Conservation (phyloP, 2,888 invertebrate species). For the Druceiella hillmani region DNA sequence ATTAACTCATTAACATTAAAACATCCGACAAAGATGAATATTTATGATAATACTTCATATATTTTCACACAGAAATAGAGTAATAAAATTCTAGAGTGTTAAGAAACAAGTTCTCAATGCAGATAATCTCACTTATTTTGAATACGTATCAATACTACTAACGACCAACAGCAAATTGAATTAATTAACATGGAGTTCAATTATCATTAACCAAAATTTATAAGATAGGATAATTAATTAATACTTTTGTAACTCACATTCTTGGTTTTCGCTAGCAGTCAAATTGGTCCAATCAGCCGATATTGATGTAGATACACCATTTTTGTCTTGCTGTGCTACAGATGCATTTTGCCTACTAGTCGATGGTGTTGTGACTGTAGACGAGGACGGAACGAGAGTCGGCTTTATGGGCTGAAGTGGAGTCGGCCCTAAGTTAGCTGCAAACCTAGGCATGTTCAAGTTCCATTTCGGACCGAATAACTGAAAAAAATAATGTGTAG, state of each 20-base stretch:
- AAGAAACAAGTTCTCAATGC: no score
- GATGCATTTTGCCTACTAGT: conserved; percentile 8
- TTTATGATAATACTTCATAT: no score
- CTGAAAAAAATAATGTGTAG: conserved; percentile 41
- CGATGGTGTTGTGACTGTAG: conserved; percentile 11
- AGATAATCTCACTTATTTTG: no score
- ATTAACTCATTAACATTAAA: no score
- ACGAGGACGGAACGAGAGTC: conserved; percentile 25
- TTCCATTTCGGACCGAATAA: conserved; percentile 80
- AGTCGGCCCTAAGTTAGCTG: conserved; percentile 74
- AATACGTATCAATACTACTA: no score
- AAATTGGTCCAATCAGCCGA: conserved; percentile 37
- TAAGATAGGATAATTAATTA: no score
- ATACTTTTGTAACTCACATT: conserved; percentile 36
- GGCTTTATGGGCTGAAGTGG: conserved; percentile 74
- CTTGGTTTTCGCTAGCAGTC: conserved; percentile 43
- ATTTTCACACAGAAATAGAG: no score
- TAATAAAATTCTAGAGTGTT: no score
- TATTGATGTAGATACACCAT: conserved; percentile 31
- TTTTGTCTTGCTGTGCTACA: conserved; percentile 26
- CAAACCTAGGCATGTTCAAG: conserved; percentile 76
- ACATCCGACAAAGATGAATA: no score
- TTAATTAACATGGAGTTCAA: no score
- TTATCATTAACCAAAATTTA: no score
- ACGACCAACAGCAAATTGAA: no score